Base-by-base conservation (phyloP, 2,888 invertebrate species). In the Polydrusus cervinus region DNA sequence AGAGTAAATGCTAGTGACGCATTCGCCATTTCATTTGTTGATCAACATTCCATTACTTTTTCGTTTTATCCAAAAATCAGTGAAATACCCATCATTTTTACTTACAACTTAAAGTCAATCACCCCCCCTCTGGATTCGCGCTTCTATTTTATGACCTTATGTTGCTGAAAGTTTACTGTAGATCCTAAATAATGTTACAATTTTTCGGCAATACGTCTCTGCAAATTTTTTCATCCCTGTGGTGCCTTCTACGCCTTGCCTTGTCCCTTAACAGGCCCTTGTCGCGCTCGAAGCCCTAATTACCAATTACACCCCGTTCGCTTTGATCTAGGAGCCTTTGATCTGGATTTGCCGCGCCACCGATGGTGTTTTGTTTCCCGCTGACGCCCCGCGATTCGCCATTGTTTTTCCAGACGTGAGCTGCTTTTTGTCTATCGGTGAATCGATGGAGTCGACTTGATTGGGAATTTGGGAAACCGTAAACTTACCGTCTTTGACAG, bases 271-370 rank as follows among this genome's bases (percentile, higher is more conserved):
- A 45, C 70, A 74, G 51, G 49, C 60, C 64, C 70, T 71, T 61
- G 61, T 75, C 62, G 68, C 62, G 64, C 68, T 67, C 55, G 45
- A 62, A 53, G 49, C 68, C 71, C 71, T 75, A 75, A 75, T 75
- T 75, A 75, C 71, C 71, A 75, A 75, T 75, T 75, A 75, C 68
- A 65, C 71, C 66, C 67, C 67, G 61, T 71, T 71, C 68, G 47
- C 71, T 75, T 75, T 71, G 71, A 75, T 75, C 68, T 55, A 71
- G 47, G 49, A 18, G 53, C 66, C 75, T 75, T 75, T 75, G 75
- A 75, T 75, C 75, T 75, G 61, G 75, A 71, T 75, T 51, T 49
- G 38, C 16, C 61, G 61, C 61, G 61, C 71, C 75, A 68, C 68
- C 60, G 65, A 71, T 64, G 71, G 75, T 71, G 75, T 75, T 75